Conservation (phyloP, 2,888 invertebrate species). For the Philereme transversata region DNA sequence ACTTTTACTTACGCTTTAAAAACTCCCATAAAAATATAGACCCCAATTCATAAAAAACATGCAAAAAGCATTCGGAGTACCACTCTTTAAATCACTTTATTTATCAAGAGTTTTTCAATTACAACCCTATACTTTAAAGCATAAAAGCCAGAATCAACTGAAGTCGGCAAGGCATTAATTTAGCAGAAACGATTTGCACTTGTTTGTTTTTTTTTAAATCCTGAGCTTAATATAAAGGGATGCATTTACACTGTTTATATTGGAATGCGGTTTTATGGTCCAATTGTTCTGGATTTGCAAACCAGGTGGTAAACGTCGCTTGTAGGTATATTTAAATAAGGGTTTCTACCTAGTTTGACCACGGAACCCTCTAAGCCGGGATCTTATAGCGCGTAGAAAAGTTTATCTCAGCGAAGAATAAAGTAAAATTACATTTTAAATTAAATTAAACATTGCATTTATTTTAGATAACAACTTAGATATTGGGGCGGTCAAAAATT, state of each 20-base stretch:
- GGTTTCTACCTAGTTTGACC: no score
- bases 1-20: background rate
- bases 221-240: conserved; percentile 41
- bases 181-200: conserved; percentile 51
- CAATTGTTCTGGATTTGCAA: no score
- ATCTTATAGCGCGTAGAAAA: no score
- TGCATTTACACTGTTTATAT: conserved; percentile 38
- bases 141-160: conserved; percentile 43
- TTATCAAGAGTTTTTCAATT: conserved; percentile 18
- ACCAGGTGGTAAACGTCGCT: no score
- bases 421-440: no score
- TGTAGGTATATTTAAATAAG: no score
- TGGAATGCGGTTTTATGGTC: conserved; percentile 7
- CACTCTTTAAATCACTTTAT: conserved; percentile 12
- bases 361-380: no score
- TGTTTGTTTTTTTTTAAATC: conserved; percentile 47
- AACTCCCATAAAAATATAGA: background rate
- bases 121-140: conserved; percentile 33
- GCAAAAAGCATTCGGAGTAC: background rate
- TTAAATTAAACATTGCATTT: no score
- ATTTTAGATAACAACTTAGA: no score
- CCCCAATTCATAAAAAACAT: background rate
- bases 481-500: no score
- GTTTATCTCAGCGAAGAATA: no score
- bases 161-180: conserved; percentile 40